Percentiles rank a stretch among this genome's conserved stretches.
phyloP scores from a whole-genome alignment of 1,140 invertebrate genomes.

The Marisa cornuarietis region DNA sequence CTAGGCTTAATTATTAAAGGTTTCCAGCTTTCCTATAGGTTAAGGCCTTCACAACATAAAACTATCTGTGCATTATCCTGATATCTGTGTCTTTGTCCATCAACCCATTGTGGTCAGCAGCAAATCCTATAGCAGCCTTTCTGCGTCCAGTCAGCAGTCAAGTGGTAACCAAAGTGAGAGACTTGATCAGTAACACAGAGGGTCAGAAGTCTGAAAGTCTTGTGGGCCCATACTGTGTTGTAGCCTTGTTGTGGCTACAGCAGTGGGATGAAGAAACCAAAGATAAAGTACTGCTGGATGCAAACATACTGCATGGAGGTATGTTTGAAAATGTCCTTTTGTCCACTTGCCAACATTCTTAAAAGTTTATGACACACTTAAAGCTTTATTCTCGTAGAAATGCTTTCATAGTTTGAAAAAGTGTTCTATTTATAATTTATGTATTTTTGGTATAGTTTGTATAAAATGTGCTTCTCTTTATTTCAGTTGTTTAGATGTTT shows the following conservation, averaged over 20 bases:
- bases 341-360: neutral
- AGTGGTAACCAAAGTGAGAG: conserved; percentile 30
- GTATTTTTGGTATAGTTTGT: neutral
- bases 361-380: neutral
- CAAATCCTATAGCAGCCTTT: conserved; percentile 9
- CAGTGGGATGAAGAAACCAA: conserved; percentile 42
- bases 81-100: neutral
- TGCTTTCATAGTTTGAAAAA: neutral
- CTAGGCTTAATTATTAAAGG: neutral
- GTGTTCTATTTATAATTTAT: neutral
- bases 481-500: no score
- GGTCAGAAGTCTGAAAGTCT: neutral
- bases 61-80: neutral
- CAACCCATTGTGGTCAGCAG: conserved; percentile 13
- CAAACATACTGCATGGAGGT: conserved; percentile 27
- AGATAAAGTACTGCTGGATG: conserved; percentile 45
- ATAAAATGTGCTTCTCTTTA: no score
- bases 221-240: conserved; percentile 30
- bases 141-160: conserved; percentile 18
- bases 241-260: conserved; percentile 47
- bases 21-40: neutral
- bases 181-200: conserved; percentile 14
- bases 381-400: neutral
- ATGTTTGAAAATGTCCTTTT: neutral
- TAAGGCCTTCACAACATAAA: neutral